Conservation (phyloP, 2,113 vertebrate species). For the Chlamydotis undulata region DNA sequence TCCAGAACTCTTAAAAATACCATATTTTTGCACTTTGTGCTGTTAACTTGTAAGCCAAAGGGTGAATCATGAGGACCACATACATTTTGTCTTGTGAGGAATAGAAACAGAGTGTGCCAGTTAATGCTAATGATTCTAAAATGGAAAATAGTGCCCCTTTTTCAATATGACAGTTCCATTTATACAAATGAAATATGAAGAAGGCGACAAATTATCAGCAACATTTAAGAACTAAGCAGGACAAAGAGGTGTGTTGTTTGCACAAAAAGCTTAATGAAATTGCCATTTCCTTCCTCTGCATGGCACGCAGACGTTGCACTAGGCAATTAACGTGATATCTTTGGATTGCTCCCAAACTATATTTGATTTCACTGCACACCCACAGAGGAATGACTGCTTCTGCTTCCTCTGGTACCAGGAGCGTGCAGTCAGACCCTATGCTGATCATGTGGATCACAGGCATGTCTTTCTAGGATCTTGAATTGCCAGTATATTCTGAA, state of each 20-base stretch:
- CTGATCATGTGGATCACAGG: neutral
- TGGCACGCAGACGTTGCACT: neutral
- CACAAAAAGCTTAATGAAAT: constrained; percentile 15
- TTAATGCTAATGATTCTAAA: neutral
- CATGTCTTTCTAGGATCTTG: neutral
- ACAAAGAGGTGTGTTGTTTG: neutral
- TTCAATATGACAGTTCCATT: neutral
- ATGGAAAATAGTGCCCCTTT: neutral
- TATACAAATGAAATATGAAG: neutral
- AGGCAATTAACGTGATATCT: constrained; percentile 15
- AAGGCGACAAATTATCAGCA: neutral
- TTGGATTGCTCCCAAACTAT: constrained; percentile 3
- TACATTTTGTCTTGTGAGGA: neutral
- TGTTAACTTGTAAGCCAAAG: neutral
- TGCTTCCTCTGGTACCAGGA: neutral
- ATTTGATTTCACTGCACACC: neutral
- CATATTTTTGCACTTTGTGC: neutral
- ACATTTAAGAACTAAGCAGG: neutral
- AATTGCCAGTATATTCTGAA: neutral
- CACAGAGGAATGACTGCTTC: neutral
- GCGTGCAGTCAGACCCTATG: neutral
- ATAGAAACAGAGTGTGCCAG: neutral
- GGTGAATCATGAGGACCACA: neutral
- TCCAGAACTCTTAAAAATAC: neutral
- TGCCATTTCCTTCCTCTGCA: constrained; percentile 2